Conservation (phyloP, 2,888 invertebrate genomes). For the Drosophila formosana region DNA sequence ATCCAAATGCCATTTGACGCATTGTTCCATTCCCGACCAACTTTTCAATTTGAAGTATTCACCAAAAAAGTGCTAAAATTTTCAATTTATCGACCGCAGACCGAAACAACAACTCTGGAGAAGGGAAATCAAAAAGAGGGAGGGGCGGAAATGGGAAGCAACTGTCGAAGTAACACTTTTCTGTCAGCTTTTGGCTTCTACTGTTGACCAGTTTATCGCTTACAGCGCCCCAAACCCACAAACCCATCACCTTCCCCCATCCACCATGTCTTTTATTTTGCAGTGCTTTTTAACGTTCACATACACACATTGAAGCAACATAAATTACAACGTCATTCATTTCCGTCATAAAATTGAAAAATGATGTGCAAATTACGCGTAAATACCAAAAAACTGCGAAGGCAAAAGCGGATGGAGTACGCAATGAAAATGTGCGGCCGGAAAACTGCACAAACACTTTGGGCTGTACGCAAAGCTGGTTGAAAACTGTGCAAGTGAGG, state of each 20-base stretch:
- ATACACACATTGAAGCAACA: slow-evolving; percentile 45
- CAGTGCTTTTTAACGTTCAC: neutral
- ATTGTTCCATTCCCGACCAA: slow-evolving; percentile 11
- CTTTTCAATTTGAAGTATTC: slow-evolving; percentile 19
- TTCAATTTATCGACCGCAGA: slow-evolving; percentile 35
- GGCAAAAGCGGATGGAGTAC: slow-evolving; percentile 22
- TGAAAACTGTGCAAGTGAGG: neutral
- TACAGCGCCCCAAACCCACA: neutral
- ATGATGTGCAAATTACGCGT: slow-evolving; percentile 78
- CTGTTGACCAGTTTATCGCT: slow-evolving; percentile 48
- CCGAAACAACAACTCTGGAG: slow-evolving; percentile 1
- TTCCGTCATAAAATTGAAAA: slow-evolving; percentile 81
- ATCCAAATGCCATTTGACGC: slow-evolving; percentile 3
- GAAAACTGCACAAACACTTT: slow-evolving; percentile 53
- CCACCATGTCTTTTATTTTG: no score
- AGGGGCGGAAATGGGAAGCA: neutral
- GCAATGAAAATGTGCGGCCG: slow-evolving; percentile 68
- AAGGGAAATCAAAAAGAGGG: neutral
- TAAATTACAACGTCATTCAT: slow-evolving; percentile 77
- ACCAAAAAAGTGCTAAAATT: slow-evolving; percentile 5
- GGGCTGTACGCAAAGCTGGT: slow-evolving; percentile 2
- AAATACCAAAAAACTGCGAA: slow-evolving; percentile 55
- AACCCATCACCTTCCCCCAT: neutral
- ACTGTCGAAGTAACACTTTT: slow-evolving; percentile 56
- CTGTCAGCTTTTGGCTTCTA: slow-evolving; percentile 51